Evolutionary conservation across 2,797 vertebrate species (phyloP), one percentile per base, ranked within the genome.

Genomic region (Sebastes variabilis): DNA sequence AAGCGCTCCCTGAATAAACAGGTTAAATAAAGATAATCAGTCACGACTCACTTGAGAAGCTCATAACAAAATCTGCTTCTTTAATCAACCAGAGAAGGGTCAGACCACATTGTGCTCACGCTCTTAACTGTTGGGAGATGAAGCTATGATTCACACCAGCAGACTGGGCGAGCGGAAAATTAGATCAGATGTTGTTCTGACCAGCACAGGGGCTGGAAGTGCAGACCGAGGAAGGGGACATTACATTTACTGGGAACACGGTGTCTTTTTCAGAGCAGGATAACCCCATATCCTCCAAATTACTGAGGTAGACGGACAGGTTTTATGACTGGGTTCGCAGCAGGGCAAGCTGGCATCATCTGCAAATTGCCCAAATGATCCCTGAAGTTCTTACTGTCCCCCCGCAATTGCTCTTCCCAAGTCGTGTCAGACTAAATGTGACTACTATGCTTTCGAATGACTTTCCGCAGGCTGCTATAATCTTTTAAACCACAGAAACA

Each of bases 171-270:
- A 65, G 58, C 75, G 83, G 68, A 66, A 46, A 75, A 79, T 78
- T 1, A 30, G 65, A 77, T 76, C 55, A 67, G 66, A 61, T 72
- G 75, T 76, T 77, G 71, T 56, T 77, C 80, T 74, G 71, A 82
- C 24, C 74, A 71, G 71, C 66, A 29, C 71, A 29, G 66, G 36
- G 58, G 54, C 76, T 59, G 42, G 13, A 77, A 78, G 58, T 72
- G 58, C 77, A 70, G 73, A 72, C 56, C 9, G 13, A 36, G 5
- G 32, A 49, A 52, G 49, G 49, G 66, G 71, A 72, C 49, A 73
- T 62, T 20, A 14, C 61, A 83, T 66, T 82, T 65, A 68, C 27
- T 73, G 38, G 86, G 87, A 79, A 87, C 86, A 79, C 22, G 0
- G 22, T 34, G 88, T 85, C 56, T 75, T 72, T 74, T 65, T 59